Percentiles rank a stretch among this genome's conserved stretches.
Conservation (phyloP, 2,797 vertebrate species). For the Salmo trutta region DNA sequence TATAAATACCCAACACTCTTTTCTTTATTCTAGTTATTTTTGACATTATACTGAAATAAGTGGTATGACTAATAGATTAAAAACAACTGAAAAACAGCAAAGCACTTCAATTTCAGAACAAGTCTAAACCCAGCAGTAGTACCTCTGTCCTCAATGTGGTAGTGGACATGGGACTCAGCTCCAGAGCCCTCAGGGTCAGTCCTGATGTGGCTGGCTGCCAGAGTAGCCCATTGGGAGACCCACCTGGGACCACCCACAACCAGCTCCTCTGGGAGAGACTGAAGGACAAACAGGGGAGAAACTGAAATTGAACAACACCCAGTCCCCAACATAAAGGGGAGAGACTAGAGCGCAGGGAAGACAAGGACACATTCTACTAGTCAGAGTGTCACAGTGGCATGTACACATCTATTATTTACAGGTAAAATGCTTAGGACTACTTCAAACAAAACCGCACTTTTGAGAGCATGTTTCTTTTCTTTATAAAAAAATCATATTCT, state of each 20-base stretch:
- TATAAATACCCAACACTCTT: too few species aligned
- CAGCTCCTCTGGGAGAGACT: constrained; percentile 79
- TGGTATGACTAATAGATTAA: background rate
- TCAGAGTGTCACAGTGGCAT: background rate
- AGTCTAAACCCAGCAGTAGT: constrained; percentile 23
- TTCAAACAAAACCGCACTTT: background rate
- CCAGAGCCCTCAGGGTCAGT: constrained; percentile 88
- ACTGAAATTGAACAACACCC: background rate
- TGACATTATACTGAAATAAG: too few species aligned
- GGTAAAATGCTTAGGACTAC: background rate
- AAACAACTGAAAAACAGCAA: background rate
- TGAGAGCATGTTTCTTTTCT: background rate
- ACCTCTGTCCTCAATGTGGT: constrained; percentile 85
- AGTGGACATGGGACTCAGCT: constrained; percentile 71
- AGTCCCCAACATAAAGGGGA: background rate
- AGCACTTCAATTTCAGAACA: background rate
- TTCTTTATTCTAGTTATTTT: too few species aligned
- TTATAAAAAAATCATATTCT: background rate
- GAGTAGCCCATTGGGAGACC: constrained; percentile 95
- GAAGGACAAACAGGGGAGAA: constrained; percentile 25
- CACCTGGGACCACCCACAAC: constrained; percentile 87
- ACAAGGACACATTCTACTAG: too few species aligned
- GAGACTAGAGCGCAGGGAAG: too few species aligned
- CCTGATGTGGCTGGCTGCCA: constrained; percentile 91
- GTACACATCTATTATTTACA: background rate